phyloP scores from a whole-genome alignment of 2,888 invertebrate genomes.

The Carterocephalus palaemon region DNA sequence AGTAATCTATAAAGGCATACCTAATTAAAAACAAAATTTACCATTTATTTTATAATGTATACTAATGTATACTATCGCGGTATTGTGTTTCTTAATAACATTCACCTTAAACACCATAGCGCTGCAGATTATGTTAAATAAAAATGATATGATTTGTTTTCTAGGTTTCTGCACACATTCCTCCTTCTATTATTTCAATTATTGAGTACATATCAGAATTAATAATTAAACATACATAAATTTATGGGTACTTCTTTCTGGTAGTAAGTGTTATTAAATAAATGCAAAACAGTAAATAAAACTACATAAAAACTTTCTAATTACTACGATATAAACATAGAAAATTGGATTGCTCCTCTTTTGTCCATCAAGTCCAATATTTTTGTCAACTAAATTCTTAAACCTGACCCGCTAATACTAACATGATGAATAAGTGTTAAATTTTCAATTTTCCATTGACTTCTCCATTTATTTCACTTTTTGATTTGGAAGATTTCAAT shows the following conservation, averaged over 20 bases:
- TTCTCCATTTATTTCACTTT: slow-evolving; percentile 41
- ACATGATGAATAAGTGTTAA: slow-evolving; percentile 30
- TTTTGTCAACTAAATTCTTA: neutral
- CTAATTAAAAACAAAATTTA: too few relatives aligned
- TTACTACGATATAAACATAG: neutral
- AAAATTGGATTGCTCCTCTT: too few relatives aligned
- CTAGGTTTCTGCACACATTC: too few relatives aligned
- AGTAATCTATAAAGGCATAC: too few relatives aligned
- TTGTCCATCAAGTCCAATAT: neutral
- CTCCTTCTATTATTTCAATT: too few relatives aligned
- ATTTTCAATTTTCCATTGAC: slow-evolving; percentile 58
- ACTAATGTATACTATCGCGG: neutral
- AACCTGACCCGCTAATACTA: slow-evolving; percentile 1
- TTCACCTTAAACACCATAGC: too few relatives aligned
- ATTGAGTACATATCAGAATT: too few relatives aligned
- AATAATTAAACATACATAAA: slow-evolving; percentile 12
- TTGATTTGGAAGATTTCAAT: slow-evolving; percentile 39
- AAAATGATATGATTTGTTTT: too few relatives aligned
- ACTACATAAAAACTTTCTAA: neutral
- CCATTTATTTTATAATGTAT: neutral
- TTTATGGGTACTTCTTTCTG: slow-evolving; percentile 10
- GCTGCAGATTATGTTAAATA: too few relatives aligned
- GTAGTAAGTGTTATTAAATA: slow-evolving; percentile 6
- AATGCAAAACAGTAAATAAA: slow-evolving; percentile 6
- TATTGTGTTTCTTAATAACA: too few relatives aligned